These are phyloP conservation scores for Troides oblongomaculatus DNA, from an alignment of 2,888 invertebrate species.

Conservation along the genomic window DNA sequence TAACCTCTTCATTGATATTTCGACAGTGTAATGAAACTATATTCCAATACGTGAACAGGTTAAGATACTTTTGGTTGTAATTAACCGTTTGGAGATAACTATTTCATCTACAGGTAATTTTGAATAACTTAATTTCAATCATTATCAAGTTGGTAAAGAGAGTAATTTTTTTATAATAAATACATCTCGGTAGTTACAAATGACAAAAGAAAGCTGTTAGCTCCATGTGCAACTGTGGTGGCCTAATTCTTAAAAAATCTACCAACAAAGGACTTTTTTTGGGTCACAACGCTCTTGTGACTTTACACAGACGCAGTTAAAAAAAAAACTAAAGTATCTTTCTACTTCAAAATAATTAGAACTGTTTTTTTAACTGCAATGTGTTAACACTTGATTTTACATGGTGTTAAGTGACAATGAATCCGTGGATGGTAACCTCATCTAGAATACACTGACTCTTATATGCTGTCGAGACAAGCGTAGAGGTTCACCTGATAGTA, in stretches of 20 bases:
- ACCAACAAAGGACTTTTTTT: constrained; percentile 15
- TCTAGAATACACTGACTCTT: too few species aligned
- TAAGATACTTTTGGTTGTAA: not conserved
- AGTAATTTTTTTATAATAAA: not conserved
- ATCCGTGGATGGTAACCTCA: too few species aligned
- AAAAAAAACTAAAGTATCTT: not conserved
- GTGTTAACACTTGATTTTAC: too few species aligned
- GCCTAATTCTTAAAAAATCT: constrained; percentile 13
- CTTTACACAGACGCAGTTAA: not conserved
- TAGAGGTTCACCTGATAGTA: too few species aligned
- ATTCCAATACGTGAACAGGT: too few species aligned
- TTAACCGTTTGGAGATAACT: not conserved
- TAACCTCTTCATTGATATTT: constrained; percentile 9
- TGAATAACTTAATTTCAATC: not conserved
- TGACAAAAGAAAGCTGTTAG: not conserved
- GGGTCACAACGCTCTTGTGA: constrained; percentile 9
- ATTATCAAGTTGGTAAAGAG: not conserved
- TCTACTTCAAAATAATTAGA: not conserved
- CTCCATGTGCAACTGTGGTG: not conserved
- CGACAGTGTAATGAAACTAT: not conserved
- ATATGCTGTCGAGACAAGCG: too few species aligned
- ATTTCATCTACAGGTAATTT: not conserved
- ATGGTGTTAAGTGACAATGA: too few species aligned
- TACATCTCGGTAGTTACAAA: not conserved
- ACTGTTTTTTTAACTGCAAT: not conserved